These are phyloP conservation scores for Plutomurus gul DNA, from an alignment of 1,140 invertebrate genomes.

Conservation along the genomic window DNA sequence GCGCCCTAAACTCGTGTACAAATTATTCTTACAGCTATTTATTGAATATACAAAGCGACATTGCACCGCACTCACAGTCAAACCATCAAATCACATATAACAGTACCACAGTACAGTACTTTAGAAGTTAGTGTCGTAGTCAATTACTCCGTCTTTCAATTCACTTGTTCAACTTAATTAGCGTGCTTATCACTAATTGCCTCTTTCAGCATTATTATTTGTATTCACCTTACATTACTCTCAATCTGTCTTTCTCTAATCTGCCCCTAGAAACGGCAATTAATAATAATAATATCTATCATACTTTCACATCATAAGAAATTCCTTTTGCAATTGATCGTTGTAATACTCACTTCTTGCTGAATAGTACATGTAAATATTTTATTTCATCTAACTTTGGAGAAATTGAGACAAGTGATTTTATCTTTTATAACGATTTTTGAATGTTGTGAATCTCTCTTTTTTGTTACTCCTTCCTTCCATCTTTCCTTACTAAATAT, in stretches of 20 bases:
- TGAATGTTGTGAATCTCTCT: no score
- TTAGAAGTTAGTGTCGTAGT: background rate
- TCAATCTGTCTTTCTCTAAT: background rate
- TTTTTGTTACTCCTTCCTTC: no score
- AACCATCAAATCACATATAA: slow-evolving; percentile 1
- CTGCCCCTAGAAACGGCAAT: slow-evolving; percentile 2
- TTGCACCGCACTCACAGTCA: background rate
- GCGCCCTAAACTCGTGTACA: background rate
- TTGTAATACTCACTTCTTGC: no score
- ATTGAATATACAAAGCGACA: background rate
- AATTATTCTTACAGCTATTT: background rate
- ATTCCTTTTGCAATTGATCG: background rate
- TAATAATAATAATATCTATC: background rate
- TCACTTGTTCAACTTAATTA: slow-evolving; percentile 3
- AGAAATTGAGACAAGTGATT: no score
- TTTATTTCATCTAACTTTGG: no score
- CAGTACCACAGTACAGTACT: slow-evolving; percentile 19
- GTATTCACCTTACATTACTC: background rate
- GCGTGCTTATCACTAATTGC: slow-evolving; percentile 25
- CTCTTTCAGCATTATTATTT: no score
- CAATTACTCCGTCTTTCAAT: background rate
- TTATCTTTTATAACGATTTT: no score
- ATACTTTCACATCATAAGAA: background rate
- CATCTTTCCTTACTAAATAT: no score
- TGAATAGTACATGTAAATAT: no score